Base-by-base conservation (phyloP, 2,113 vertebrate species). In the Lampris incognitus region DNA sequence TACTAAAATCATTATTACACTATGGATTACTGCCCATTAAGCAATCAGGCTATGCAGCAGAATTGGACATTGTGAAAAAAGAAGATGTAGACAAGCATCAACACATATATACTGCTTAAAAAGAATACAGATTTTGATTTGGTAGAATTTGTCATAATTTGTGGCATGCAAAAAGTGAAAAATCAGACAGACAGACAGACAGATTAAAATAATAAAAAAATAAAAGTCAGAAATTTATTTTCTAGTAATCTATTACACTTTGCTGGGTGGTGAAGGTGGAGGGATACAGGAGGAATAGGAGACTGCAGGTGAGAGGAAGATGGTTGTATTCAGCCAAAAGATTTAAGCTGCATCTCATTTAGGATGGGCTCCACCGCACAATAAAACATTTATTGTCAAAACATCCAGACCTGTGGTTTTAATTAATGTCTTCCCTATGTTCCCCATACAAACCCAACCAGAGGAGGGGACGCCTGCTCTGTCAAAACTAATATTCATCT, bases 401-500 rank as follows among this genome's bases (percentile, higher is more conserved):
- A 44, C 5, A 49, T 60, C 40, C n/a, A 57, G 56, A 76, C 1
- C 37, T 50, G 46, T 62, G 65, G 54, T 74, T 70, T 76, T 74
- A 79, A 82, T 59, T 60, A 36, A 72, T 62, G 55, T 36, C 39
- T 44, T 67, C 44, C 42, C 60, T 9, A 72, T 78, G 49, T 61
- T 64, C 62, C 60, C 59, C 38, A 10, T 9, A n/a, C 4, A 66
- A 37, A 71, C 68, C 13, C 42, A 65, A 54, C 62, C 69, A 66
- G 61, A 81, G 41, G 24, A 50, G 54, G 69, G 37, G 48, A 76
- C 55, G 50, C 38, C 24, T 13, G 9, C 42, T 50, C 63, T 67
- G 74, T 78, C 74, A 71, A 78, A 77, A 54, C 39, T n/a, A 66
- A 81, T 77, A 74, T 48, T 66, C 62, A 61, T 76, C 36, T 50